Percentiles rank a stretch among this genome's conserved stretches.
phyloP scores from a whole-genome alignment of 2,888 invertebrate genomes.

The Acrobasis suavella region DNA sequence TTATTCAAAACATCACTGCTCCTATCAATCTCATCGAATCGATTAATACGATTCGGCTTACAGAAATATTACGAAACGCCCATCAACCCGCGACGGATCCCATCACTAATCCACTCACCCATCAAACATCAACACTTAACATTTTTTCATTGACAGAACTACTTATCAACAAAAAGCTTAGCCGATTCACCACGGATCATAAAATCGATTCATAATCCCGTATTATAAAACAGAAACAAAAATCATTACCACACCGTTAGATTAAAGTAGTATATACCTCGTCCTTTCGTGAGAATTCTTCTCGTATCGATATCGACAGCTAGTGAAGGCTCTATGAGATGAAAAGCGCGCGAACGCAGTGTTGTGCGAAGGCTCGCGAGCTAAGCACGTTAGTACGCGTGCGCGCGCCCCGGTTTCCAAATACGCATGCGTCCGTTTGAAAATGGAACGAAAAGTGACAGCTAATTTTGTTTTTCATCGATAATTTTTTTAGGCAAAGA shows the following conservation, averaged over 20 bases:
- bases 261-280: constrained; percentile 58
- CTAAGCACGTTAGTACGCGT: constrained; percentile 72
- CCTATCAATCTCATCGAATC: constrained; percentile 11
- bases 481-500: constrained; percentile 33
- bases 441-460: constrained; percentile 61
- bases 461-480: constrained; percentile 53
- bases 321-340: constrained; percentile 71
- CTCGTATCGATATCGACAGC: constrained; percentile 53
- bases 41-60: constrained; percentile 15
- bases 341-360: constrained; percentile 82
- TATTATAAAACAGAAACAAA: constrained; percentile 67
- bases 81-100: constrained; percentile 6
- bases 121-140: constrained; percentile 33
- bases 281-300: constrained; percentile 74
- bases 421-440: constrained; percentile 47
- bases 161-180: constrained; percentile 60
- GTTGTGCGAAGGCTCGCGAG: constrained; percentile 76
- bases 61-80: constrained; percentile 8
- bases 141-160: constrained; percentile 57
- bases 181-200: constrained; percentile 63
- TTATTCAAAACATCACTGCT: constrained; percentile 12
- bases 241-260: constrained; percentile 68
- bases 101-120: constrained; percentile 19
- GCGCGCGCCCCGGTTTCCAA: constrained; percentile 62
- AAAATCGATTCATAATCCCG: constrained; percentile 67